Base-by-base conservation (phyloP, 2,797 vertebrate species). In the Triplophysa bombifrons region DNA sequence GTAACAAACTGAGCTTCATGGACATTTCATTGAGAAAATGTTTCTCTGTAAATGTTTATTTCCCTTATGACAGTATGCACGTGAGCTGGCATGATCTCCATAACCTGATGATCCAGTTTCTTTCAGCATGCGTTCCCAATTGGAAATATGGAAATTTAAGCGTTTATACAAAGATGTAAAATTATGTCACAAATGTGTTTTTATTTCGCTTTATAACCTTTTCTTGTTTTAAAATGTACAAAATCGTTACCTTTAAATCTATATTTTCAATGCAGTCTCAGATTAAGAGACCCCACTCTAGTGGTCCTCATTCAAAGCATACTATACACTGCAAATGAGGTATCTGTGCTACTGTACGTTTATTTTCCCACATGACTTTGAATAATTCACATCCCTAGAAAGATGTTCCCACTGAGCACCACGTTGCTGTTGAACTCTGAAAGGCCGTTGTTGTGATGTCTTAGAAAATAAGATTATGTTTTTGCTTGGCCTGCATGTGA, bases 401-500 rank as follows among this genome's bases (percentile, higher is more conserved):
- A 38, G 30, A 64, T 30, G 16, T 30, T 34, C 61, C 61, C 30
- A 64, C 19, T 3, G 17, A 41, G 34, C 34, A 41, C 34, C 63
- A 65, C 3, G 34, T 41, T 41, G 34, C 34, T 41, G 19, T 65
- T 65, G 9, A 34, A n/a, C 34, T 65, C 50, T 72, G 41, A 63
- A 38, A 58, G 51, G 34, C 44, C 2, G 7, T 22, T 73, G 51
- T 80, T 73, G 13, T 80, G 70, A 61, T 66, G 61, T 73, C 72
- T 80, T 25, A 8, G 51, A 66, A 58, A 73, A 73, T 34, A 34
- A 80, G 51, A 73, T 73, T 80, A 67, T 58, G 70, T 14, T 67
- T 34, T 30, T 17, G 60, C 60, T 34, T 56, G 27, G 78, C 25
- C 51, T 58, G 51, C 55, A 48, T 80, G 70, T 46, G 69, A 72